These are phyloP conservation scores for Steromphala cineraria DNA, from an alignment of 2,888 invertebrate genomes.

Conservation along the genomic window DNA sequence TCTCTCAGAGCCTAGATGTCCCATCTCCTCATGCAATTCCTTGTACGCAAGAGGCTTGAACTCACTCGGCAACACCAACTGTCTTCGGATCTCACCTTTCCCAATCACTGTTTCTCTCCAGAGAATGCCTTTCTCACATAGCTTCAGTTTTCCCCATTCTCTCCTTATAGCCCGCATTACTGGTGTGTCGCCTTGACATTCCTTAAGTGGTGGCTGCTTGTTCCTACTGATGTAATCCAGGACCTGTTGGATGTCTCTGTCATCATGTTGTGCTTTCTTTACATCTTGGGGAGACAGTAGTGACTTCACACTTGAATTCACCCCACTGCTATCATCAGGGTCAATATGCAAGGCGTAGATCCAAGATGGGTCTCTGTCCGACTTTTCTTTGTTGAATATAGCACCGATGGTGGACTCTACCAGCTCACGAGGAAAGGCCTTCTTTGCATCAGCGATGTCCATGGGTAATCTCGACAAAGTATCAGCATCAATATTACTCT, in stretches of 20 bases:
- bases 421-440: too few relatives aligned
- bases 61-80: constrained; percentile 31
- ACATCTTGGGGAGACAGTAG: neutral
- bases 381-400: too few relatives aligned
- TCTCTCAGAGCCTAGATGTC: constrained; percentile 37
- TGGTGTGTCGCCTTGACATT: neutral
- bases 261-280: neutral
- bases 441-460: too few relatives aligned
- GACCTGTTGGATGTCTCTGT: neutral
- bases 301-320: too few relatives aligned
- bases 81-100: neutral
- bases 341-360: too few relatives aligned
- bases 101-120: neutral
- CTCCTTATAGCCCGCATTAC: neutral
- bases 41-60: constrained; percentile 5
- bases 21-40: constrained; percentile 40
- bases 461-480: too few relatives aligned
- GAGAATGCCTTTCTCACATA: constrained; percentile 19
- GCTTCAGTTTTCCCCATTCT: constrained; percentile 12
- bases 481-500: too few relatives aligned
- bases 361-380: too few relatives aligned
- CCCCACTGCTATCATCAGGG: too few relatives aligned
- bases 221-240: neutral
- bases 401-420: too few relatives aligned
- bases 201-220: neutral